Base-by-base conservation (phyloP, 2,888 invertebrate species). In the Hydraecia micacea region DNA sequence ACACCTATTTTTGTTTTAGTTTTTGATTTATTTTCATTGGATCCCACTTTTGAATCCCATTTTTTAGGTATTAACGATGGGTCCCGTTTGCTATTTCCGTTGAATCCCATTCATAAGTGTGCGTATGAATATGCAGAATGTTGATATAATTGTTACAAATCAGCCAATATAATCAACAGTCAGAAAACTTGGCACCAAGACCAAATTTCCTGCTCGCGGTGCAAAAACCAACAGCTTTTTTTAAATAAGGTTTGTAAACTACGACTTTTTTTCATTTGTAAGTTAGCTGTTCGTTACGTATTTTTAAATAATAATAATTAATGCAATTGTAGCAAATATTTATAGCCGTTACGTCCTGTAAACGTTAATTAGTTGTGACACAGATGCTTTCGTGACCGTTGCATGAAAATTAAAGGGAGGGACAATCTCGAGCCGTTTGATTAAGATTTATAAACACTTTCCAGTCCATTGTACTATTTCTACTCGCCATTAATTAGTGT, bases 401-500 rank as follows among this genome's bases (percentile, higher is more conserved):
- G 58, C 70, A 81, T 80, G 80, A 82, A 81, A 83, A 80, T 84
- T 84, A 81, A 80, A 81, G 82, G 89, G 87, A 84, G 89, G 85
- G 73, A 76, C 88, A 75, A 82, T 87, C 76, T 82, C 62, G 62
- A 80, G 70, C 60, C 25, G 15, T 52, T 81, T 85, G n/a, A 88
- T 88, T 83, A 75, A 81, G 88, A 88, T 88, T 88, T 88, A 88
- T 88, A 76, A 81, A 84, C 85, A 77, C 73, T 81, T 63, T 36
- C 46, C 73, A 82, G 84, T 84, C 81, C 63, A 25, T 83, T 87
- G 80, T 81, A 87, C 78, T 88, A 84, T 87, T 88, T 81, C 77
- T 77, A 77, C 63, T 55, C 58, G 70, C 65, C 71, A 71, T 81
- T 88, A 81, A 85, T 87, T 83, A 79, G 60, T 85, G 80, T 72